Conservation (phyloP, 2,113 vertebrate genomes). For the Diadophis punctatus region DNA sequence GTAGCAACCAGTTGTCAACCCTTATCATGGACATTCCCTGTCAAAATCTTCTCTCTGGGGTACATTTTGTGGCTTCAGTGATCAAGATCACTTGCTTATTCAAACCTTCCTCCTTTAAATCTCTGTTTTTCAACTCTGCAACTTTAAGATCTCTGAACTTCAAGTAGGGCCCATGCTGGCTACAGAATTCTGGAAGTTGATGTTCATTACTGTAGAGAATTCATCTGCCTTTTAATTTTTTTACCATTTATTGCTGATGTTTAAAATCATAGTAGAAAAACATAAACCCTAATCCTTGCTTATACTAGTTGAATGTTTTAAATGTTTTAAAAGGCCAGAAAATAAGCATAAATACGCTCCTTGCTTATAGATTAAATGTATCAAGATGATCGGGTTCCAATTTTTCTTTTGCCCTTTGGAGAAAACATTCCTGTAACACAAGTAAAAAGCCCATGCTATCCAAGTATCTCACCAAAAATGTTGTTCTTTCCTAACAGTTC, state of each 20-base stretch:
- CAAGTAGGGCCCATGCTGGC: not conserved
- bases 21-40: not conserved
- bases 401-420: not conserved
- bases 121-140: not conserved
- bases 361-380: not conserved
- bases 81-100: not conserved
- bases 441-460: not conserved
- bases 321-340: not conserved
- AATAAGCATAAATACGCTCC: not conserved
- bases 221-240: not conserved
- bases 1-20: not conserved
- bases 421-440: not conserved
- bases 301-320: not conserved
- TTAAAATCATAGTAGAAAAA: not conserved
- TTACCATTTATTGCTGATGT: not conserved
- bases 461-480: not conserved
- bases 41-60: not conserved
- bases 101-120: not conserved
- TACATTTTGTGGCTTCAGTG: too few relatives aligned
- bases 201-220: not conserved
- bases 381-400: not conserved
- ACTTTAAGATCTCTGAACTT: not conserved
- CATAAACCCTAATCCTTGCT: not conserved
- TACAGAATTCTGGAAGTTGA: not conserved
- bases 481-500: not conserved